Percentiles rank a stretch among this genome's conserved stretches.
Conservation (phyloP, 2,113 vertebrate species). For the Strigops habroptila region DNA sequence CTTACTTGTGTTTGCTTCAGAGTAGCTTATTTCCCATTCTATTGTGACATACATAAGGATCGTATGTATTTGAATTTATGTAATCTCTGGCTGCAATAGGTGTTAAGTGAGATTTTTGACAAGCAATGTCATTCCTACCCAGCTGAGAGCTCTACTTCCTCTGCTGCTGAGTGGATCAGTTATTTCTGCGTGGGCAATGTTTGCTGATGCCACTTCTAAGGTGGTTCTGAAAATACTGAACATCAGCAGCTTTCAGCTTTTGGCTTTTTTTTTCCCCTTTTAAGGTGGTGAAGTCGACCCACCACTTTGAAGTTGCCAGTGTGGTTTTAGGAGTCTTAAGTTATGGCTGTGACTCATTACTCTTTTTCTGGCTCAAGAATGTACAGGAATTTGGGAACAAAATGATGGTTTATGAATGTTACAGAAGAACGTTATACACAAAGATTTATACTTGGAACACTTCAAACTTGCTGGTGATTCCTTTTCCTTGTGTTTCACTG, state of each 20-base stretch:
- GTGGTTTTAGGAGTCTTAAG: not conserved
- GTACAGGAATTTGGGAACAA: not conserved
- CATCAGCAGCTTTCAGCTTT: conserved; percentile 11
- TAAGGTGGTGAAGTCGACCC: not conserved
- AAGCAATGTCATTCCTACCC: not conserved
- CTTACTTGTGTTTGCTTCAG: not conserved
- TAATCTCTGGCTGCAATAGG: not conserved
- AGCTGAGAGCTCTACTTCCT: not conserved
- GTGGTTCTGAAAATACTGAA: not conserved
- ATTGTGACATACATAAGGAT: not conserved
- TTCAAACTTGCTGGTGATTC: not conserved
- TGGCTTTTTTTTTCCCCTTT: not conserved
- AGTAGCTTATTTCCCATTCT: not conserved
- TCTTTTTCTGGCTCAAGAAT: not conserved
- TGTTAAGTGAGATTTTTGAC: not conserved
- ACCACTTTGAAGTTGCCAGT: not conserved
- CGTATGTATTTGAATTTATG: not conserved
- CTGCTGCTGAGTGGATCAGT: not conserved
- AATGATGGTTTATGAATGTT: not conserved
- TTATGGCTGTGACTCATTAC: not conserved
- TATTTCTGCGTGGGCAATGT: not conserved
- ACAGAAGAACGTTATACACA: not conserved
- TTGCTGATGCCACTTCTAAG: not conserved
- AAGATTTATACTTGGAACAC: not conserved
- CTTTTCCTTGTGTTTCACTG: not conserved